Conservation (phyloP, 2,888 invertebrate genomes). For the Andrena flavipes region DNA sequence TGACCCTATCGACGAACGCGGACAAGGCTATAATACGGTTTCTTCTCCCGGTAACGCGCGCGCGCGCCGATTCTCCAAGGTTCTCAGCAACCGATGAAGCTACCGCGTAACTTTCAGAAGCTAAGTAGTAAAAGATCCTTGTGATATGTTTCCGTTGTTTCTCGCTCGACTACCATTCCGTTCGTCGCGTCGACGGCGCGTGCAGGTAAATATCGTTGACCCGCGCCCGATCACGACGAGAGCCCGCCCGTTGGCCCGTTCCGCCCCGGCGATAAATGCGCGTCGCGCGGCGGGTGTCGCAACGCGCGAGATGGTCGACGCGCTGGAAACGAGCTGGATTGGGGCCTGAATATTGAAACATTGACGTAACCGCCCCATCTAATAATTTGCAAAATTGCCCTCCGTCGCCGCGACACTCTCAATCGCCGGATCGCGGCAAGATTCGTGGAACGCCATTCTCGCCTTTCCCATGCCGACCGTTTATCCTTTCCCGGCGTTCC, state of each 20-base stretch:
- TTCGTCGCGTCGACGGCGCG: not conserved
- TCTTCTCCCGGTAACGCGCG: constrained; percentile 4
- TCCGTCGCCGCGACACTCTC: constrained; percentile 54
- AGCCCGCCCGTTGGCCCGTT: not conserved
- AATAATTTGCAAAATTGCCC: constrained; percentile 71
- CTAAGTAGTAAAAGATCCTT: not conserved
- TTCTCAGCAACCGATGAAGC: not conserved
- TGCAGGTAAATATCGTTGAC: constrained; percentile 41
- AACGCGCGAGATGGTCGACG: constrained; percentile 55
- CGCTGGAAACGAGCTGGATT: constrained; percentile 64
- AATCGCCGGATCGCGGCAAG: constrained; percentile 20
- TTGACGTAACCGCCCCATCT: constrained; percentile 71
- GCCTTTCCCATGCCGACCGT: constrained; percentile 17
- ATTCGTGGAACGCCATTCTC: constrained; percentile 51
- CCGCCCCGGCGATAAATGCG: constrained; percentile 27
- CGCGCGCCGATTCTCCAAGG: constrained; percentile 32
- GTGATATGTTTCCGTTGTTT: not conserved
- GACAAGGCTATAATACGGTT: constrained; percentile 47
- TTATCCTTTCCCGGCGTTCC: not conserved
- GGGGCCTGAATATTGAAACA: constrained; percentile 72
- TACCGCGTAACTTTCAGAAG: not conserved
- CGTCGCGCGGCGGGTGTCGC: constrained; percentile 27
- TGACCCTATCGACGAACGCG: constrained; percentile 65
- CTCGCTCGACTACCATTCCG: not conserved
- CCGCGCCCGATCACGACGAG: constrained; percentile 6